Conservation (phyloP, 2,797 vertebrate species). For the Thalassophryne amazonica region DNA sequence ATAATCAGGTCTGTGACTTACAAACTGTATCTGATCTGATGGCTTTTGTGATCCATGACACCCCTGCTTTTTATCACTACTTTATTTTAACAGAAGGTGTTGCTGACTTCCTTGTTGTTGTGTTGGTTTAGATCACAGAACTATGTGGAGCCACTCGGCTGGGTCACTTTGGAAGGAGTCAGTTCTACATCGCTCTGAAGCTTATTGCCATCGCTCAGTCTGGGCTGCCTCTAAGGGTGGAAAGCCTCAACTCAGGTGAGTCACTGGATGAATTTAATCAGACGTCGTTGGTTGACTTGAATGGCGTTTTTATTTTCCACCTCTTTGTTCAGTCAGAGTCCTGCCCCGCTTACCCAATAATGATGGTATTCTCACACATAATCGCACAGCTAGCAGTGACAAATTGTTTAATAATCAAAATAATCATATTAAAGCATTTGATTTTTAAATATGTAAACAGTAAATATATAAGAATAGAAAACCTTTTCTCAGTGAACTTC, state of each 20-base stretch:
- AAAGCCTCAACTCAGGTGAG: conserved; percentile 97
- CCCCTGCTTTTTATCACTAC: neutral
- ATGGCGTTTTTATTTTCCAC: neutral
- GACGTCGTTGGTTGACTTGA: neutral
- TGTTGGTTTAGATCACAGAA: conserved; percentile 88
- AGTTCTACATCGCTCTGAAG: conserved; percentile 98
- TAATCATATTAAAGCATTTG: too few species aligned
- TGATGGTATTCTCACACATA: too few species aligned
- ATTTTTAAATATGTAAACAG: too few species aligned
- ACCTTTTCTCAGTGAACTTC: too few species aligned
- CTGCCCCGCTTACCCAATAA: too few species aligned
- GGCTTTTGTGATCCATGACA: too few species aligned
- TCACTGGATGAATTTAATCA: conserved; percentile 1
- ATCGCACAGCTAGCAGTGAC: too few species aligned
- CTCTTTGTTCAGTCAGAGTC: neutral
- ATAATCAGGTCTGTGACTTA: too few species aligned
- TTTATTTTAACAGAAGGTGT: neutral
- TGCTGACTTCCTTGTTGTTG: conserved; percentile 18
- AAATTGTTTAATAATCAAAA: too few species aligned
- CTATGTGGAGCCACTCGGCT: conserved; percentile 96
- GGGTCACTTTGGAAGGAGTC: conserved; percentile 97
- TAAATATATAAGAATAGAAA: too few species aligned
- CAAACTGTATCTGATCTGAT: too few species aligned
- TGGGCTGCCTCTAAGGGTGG: conserved; percentile 91
- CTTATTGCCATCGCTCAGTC: conserved; percentile 97